Base-by-base conservation (phyloP, 1,140 invertebrate species). In the Colletes gigas region DNA sequence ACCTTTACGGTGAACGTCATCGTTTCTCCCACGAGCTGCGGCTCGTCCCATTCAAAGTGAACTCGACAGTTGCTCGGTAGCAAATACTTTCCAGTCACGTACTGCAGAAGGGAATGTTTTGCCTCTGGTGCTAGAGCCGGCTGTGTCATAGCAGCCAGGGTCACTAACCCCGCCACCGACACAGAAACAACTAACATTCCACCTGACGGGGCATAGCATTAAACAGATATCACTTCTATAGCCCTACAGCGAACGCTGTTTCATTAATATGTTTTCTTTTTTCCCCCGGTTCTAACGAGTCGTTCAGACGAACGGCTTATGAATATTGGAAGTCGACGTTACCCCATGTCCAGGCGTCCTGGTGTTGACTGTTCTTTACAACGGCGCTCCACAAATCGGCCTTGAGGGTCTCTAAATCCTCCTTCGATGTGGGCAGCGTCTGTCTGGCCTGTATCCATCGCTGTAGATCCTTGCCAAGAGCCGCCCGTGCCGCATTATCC, bases 11-110 rank as follows among this genome's bases (percentile, higher is more conserved):
- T 97, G 92, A 98, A 98, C 88, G 97, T 97, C 94, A 98, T 97
- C 6, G 97, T 98, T 90, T 96, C 97, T 14, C 98, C 98, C 0
- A 99, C 98, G 14, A 95, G 93, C 79, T 97, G 95, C 17, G 97
- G 97, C 91, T 98, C 97, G 69, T 96, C 94, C 98, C 98, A 99
- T 84, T 98, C 96, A 91, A 96, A 97, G 81, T 95, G 94, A 65
- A 98, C 97, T 88, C 96, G 96, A 92, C 97, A 98, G 90, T 97
- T 98, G 71, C 96, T 96, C 30, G 98, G 97, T 67, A 97, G 94
- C 52, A 98, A 94, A 94, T 98, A 98, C 92, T 98, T 98, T 60
- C 97, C 97, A 52, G 97, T 98, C 68, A 98, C 97, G 92, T 98
- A 98, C 89, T 98, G 97, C 72, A 98, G 94, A 77, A 98, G 94